These are phyloP conservation scores for Epinotia demarniana DNA, from an alignment of 2,888 invertebrate genomes.

Conservation along the genomic window DNA sequence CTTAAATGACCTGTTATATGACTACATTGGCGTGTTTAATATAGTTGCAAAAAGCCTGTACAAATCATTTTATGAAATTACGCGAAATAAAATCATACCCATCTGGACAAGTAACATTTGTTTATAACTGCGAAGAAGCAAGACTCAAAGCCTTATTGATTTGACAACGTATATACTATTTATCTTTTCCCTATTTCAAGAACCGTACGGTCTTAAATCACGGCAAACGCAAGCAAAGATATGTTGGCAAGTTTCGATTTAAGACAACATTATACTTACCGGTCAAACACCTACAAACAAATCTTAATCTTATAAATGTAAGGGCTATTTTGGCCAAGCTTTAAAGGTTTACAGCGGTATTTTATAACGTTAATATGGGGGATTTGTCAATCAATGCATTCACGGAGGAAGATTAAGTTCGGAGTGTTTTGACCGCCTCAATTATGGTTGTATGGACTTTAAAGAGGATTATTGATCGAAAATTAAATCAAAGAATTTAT, in stretches of 20 bases:
- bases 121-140: not conserved
- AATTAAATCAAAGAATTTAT: slow-evolving; percentile 46
- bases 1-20: too few relatives aligned
- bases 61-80: not conserved
- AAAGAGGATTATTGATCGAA: slow-evolving; percentile 63
- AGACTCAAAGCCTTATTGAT: not conserved
- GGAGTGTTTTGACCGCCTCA: slow-evolving; percentile 70
- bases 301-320: not conserved
- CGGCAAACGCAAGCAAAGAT: not conserved
- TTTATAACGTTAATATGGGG: slow-evolving; percentile 50
- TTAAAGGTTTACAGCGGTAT: not conserved
- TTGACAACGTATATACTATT: not conserved
- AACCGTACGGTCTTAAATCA: not conserved
- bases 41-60: too few relatives aligned
- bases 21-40: too few relatives aligned
- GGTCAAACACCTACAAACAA: not conserved
- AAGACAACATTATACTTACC: slow-evolving; percentile 5
- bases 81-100: not conserved
- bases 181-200: not conserved
- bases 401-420: slow-evolving; percentile 54
- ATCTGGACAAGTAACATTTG: slow-evolving; percentile 4
- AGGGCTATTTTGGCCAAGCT: not conserved
- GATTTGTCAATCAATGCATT: slow-evolving; percentile 73
- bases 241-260: slow-evolving; percentile 1
- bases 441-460: slow-evolving; percentile 61